Conservation (phyloP, 2,113 vertebrate species). For the Rhineura floridana region DNA sequence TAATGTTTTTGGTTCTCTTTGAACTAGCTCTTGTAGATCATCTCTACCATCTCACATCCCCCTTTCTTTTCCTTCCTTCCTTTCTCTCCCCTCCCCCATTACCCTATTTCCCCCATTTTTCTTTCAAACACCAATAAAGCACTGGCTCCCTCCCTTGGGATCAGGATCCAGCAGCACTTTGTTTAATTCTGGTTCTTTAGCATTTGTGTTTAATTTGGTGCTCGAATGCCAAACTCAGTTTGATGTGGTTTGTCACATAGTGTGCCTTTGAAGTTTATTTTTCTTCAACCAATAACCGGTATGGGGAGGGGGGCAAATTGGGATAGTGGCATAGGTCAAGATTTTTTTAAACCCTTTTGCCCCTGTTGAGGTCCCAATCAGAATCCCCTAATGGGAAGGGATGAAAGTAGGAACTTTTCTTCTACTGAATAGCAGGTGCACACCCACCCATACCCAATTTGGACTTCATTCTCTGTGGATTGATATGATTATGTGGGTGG, state of each 20-base stretch:
- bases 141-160: not conserved
- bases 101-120: not conserved
- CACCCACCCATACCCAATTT: not conserved
- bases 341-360: not conserved
- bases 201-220: not conserved
- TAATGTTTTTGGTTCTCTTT: not conserved
- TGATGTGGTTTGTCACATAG: no score
- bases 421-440: no score
- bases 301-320: not conserved
- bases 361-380: no score
- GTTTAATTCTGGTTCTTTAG: not conserved
- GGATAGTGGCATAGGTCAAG: not conserved
- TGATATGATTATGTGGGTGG: not conserved
- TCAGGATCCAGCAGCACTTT: not conserved
- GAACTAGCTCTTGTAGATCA: not conserved
- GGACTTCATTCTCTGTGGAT: not conserved
- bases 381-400: not conserved
- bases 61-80: not conserved
- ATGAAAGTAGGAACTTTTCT: not conserved
- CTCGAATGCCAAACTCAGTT: not conserved
- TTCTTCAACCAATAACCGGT: not conserved
- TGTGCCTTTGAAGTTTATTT: not conserved
- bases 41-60: not conserved
- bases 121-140: not conserved
- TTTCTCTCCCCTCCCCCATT: not conserved